Conservation (phyloP, 2,113 vertebrate species). For the Platichthys stellatus region DNA sequence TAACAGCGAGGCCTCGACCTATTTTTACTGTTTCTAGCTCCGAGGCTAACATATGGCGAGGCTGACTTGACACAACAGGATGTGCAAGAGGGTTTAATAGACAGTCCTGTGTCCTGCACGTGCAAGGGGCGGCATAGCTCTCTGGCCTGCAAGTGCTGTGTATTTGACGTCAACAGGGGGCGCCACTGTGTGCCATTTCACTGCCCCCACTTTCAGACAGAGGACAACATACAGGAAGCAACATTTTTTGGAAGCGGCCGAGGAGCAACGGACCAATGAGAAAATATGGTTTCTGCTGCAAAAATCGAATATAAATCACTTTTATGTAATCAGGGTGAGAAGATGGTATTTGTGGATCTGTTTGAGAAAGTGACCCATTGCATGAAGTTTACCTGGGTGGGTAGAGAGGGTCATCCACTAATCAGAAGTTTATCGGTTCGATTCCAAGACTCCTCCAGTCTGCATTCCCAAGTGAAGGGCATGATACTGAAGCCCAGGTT, state of each 20-base stretch:
- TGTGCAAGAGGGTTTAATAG: slow-evolving; percentile 30
- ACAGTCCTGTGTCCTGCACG: slow-evolving; percentile 1
- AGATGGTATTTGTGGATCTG: neutral
- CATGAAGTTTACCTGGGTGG: too few relatives aligned
- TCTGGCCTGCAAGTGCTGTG: slow-evolving; percentile 10
- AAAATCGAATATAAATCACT: neutral
- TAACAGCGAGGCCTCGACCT: slow-evolving; percentile 18
- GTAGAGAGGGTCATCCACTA: too few relatives aligned
- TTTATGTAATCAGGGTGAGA: neutral
- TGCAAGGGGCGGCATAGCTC: neutral
- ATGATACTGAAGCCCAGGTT: too few relatives aligned
- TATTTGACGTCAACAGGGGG: slow-evolving; percentile 69
- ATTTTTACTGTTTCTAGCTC: slow-evolving; percentile 53
- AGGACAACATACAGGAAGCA: neutral
- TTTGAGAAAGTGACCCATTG: too few relatives aligned
- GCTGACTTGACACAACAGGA: slow-evolving; percentile 44
- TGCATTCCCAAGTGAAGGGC: too few relatives aligned
- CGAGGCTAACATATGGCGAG: slow-evolving; percentile 64
- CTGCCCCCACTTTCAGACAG: neutral
- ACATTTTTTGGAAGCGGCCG: neutral
- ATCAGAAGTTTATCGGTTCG: too few relatives aligned
- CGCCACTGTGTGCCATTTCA: slow-evolving; percentile 38
- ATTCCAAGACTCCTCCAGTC: too few relatives aligned
- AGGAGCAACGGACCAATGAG: slow-evolving; percentile 2
- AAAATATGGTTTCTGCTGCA: neutral